These are phyloP conservation scores for Mechanitis mazaeus DNA, from an alignment of 2,888 invertebrate genomes.

Conservation along the genomic window DNA sequence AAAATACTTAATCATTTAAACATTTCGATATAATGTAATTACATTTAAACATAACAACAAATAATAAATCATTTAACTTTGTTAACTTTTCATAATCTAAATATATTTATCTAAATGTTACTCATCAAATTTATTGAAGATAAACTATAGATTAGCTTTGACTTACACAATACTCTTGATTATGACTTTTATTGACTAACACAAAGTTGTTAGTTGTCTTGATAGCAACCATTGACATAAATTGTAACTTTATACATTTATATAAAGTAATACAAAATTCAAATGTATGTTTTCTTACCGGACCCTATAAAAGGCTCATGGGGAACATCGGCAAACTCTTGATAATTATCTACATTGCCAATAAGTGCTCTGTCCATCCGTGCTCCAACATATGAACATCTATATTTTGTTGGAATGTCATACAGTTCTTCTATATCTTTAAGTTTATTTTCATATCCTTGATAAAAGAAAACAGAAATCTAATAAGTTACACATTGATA, in stretches of 20 bases:
- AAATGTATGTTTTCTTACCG: conserved; percentile 38
- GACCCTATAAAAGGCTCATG: conserved; percentile 69
- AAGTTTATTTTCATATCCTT: conserved; percentile 81
- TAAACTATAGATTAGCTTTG: too few relatives aligned
- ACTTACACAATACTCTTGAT: background rate
- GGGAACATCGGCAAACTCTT: conserved; percentile 61
- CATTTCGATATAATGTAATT: too few relatives aligned
- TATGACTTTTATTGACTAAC: background rate
- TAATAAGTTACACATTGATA: background rate
- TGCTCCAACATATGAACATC: conserved; percentile 78
- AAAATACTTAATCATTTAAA: too few relatives aligned
- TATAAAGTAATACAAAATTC: conserved; percentile 4
- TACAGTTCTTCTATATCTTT: conserved; percentile 87
- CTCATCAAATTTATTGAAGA: too few relatives aligned
- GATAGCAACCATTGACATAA: background rate
- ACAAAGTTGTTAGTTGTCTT: too few relatives aligned
- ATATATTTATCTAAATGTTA: background rate
- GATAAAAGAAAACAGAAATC: conserved; percentile 21
- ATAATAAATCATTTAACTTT: too few relatives aligned
- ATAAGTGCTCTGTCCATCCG: conserved; percentile 76
- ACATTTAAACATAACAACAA: too few relatives aligned
- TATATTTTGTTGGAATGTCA: conserved; percentile 83
- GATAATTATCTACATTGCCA: conserved; percentile 71
- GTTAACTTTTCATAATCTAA: background rate
- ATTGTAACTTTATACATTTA: background rate